phyloP scores from a whole-genome alignment of 2,797 vertebrate species.

The Cyprinella venusta region DNA sequence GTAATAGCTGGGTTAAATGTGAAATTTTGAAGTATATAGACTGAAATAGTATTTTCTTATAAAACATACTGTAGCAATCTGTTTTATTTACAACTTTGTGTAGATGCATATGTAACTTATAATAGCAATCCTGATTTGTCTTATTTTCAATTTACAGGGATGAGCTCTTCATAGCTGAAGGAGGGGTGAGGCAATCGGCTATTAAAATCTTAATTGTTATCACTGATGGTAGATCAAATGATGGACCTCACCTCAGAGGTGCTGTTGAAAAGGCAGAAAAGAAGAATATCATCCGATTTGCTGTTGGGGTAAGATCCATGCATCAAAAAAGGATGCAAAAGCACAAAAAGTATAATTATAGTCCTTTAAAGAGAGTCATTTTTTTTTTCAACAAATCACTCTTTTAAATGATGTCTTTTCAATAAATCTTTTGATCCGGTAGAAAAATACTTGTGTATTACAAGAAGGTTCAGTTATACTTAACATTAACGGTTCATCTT shows the following conservation, averaged over 20 bases:
- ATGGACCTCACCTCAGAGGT: accelerated
- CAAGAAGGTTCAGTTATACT: not conserved
- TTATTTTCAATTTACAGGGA: constrained; percentile 51
- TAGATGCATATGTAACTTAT: not conserved
- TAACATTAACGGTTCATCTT: not conserved
- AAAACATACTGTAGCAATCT: not conserved
- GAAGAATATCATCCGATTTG: constrained; percentile 68
- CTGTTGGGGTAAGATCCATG: constrained; percentile 71
- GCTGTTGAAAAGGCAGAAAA: not conserved
- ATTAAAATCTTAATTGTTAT: constrained; percentile 75
- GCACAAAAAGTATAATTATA: not conserved
- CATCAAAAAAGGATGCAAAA: not conserved
- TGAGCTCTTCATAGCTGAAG: not conserved
- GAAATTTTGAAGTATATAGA: not conserved
- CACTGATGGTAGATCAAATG: constrained; percentile 72
- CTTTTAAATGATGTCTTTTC: not conserved
- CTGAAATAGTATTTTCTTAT: not conserved
- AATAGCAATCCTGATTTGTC: not conserved
- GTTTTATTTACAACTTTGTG: not conserved
- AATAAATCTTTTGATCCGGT: not conserved
- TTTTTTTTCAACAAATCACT: not conserved
- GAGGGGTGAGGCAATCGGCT: constrained; percentile 58
- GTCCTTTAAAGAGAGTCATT: not conserved
- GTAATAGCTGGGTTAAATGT: not conserved
- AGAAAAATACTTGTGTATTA: not conserved